A percentile compares a stretch with the other conserved stretches of the same genome.
Evolutionary conservation across 2,888 invertebrate genomes (phyloP).

Genomic region (Trichopoda pennipes): DNA sequence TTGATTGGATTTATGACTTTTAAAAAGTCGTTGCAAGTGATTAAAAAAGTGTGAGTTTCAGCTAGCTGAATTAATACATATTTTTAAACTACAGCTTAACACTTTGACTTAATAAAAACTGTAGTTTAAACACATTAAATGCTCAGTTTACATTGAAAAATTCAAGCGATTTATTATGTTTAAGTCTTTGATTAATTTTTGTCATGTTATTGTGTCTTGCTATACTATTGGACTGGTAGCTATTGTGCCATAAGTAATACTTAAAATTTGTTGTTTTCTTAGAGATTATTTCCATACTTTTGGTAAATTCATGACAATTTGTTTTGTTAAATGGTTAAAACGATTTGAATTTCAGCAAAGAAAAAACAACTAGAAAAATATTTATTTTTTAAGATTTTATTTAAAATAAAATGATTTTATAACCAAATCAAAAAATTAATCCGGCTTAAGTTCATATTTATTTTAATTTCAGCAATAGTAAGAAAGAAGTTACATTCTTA

Average conservation of each 20-base stretch:
- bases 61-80: not conserved
- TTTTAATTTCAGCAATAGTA: no score
- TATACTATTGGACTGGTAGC: not conserved
- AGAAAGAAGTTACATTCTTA: no score
- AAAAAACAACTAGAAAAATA: no score
- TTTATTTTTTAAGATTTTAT: no score
- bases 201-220: slow-evolving; percentile 32
- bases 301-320: not conserved
- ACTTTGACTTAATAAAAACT: no score
- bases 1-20: no score
- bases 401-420: not conserved
- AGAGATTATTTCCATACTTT: not conserved
- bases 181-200: slow-evolving; percentile 32
- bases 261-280: slow-evolving; percentile 10
- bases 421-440: no score
- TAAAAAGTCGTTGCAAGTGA: not conserved
- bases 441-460: no score
- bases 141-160: not conserved
- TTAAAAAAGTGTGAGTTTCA: not conserved
- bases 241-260: slow-evolving; percentile 4
- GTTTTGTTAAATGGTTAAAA: not conserved
- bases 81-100: not conserved
- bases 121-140: no score
- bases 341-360: slow-evolving; percentile 19
- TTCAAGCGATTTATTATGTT: slow-evolving; percentile 5